phyloP scores from a whole-genome alignment of 2,888 invertebrate genomes.

The Tetranychus truncatus region DNA sequence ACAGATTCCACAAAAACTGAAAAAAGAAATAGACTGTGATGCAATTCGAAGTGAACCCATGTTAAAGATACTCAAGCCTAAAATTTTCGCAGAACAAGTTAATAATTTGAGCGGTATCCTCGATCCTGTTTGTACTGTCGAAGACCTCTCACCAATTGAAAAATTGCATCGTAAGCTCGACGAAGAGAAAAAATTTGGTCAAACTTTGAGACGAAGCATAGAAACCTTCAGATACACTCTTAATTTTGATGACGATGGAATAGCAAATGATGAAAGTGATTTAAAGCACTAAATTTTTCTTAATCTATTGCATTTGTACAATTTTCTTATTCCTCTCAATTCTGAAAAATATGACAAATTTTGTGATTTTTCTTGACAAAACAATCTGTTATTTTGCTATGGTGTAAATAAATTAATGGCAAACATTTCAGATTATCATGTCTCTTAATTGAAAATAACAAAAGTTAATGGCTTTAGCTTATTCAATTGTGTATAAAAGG shows the following conservation, averaged over 20 bases:
- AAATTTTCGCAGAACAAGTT: conserved; percentile 3
- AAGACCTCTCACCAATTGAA: background rate
- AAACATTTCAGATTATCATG: too few relatives aligned
- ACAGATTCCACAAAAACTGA: background rate
- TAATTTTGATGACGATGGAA: too few relatives aligned
- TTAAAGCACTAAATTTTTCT: too few relatives aligned
- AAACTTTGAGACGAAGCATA: background rate
- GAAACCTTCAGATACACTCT: background rate
- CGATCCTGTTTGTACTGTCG: background rate
- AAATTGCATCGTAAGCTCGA: background rate
- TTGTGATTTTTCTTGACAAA: background rate
- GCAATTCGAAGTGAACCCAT: background rate
- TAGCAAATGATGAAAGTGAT: too few relatives aligned
- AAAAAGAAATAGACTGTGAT: background rate
- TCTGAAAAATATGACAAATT: background rate
- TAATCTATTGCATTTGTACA: too few relatives aligned
- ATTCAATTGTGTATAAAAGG: too few relatives aligned
- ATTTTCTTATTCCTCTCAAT: background rate
- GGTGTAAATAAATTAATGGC: too few relatives aligned
- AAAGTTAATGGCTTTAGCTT: too few relatives aligned
- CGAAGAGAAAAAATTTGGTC: background rate
- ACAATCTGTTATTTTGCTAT: background rate
- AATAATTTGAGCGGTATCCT: background rate
- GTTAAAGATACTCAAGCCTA: background rate
- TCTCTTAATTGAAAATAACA: too few relatives aligned